Conservation (phyloP, 2,797 vertebrate genomes). For the Clarias fuscus region DNA sequence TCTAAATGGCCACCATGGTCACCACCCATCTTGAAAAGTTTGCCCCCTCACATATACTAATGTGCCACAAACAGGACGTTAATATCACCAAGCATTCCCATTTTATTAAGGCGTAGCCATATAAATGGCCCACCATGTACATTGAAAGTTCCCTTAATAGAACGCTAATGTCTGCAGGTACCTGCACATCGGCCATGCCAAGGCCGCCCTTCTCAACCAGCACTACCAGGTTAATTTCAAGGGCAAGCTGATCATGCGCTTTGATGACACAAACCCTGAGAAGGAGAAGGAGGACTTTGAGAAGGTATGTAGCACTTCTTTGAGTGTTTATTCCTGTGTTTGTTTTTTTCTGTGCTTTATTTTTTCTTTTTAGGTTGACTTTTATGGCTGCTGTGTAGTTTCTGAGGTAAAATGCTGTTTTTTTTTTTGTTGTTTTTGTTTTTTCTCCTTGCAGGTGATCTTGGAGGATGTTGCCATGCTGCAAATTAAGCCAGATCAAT, state of each 20-base stretch:
- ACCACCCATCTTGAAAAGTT: too few species aligned
- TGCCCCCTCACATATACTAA: too few species aligned
- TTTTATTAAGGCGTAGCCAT: too few species aligned
- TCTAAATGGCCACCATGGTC: too few species aligned
- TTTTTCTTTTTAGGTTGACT: background rate
- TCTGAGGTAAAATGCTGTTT: background rate
- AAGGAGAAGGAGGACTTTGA: slow-evolving; percentile 99
- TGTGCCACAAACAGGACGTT: too few species aligned
- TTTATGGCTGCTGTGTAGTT: background rate
- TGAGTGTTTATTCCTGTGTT: too few species aligned
- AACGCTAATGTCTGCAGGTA: slow-evolving; percentile 74
- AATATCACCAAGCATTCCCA: too few species aligned
- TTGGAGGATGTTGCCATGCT: slow-evolving; percentile 96
- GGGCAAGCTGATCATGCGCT: slow-evolving; percentile 98
- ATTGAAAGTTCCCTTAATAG: background rate
- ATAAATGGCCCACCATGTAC: too few species aligned
- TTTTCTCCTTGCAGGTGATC: slow-evolving; percentile 81
- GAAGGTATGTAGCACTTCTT: slow-evolving; percentile 77
- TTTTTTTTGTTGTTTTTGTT: background rate
- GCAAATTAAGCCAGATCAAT: slow-evolving; percentile 94
- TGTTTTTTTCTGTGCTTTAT: background rate
- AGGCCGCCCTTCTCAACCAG: slow-evolving; percentile 97
- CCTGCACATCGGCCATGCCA: slow-evolving; percentile 96
- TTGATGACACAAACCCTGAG: slow-evolving; percentile 98
- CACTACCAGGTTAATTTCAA: slow-evolving; percentile 98